Conservation (phyloP, 2,797 vertebrate species). For the Pempheris klunzingeri region DNA sequence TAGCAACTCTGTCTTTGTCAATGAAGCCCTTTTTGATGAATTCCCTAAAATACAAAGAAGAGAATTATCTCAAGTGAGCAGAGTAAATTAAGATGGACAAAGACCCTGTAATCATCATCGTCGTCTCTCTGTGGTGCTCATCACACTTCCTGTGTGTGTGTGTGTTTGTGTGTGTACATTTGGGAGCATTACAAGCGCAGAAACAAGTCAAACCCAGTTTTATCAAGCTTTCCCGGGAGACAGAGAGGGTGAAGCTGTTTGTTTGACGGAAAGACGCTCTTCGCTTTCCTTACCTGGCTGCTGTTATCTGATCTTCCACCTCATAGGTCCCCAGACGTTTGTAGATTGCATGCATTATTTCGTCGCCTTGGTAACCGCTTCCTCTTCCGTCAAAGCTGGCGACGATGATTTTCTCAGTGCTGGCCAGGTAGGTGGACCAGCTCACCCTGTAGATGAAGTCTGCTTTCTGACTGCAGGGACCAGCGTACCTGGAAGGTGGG, state of each 20-base stretch:
- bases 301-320: conserved; percentile 97
- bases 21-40: conserved; percentile 92
- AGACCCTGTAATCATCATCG: not conserved
- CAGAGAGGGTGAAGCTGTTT: conserved; percentile 32
- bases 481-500: conserved; percentile 89
- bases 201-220: conserved; percentile 46
- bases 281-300: conserved; percentile 86
- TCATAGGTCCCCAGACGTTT: conserved; percentile 93
- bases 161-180: not conserved
- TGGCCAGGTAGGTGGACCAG: conserved; percentile 96
- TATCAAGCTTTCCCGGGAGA: conserved; percentile 7
- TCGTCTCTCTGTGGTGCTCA: not conserved
- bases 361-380: conserved; percentile 96
- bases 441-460: conserved; percentile 85
- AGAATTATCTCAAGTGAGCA: not conserved
- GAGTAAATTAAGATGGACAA: not conserved
- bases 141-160: conserved; percentile 8
- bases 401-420: conserved; percentile 94
- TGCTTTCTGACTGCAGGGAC: conserved; percentile 95
- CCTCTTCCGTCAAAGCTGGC: conserved; percentile 98
- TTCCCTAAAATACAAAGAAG: conserved; percentile 82
- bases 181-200: conserved; percentile 1
- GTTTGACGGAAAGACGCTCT: conserved; percentile 31
- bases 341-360: conserved; percentile 94
- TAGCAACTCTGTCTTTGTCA: conserved; percentile 91